phyloP scores from a whole-genome alignment of 2,113 vertebrate species.

The Tragelaphus scriptus region DNA sequence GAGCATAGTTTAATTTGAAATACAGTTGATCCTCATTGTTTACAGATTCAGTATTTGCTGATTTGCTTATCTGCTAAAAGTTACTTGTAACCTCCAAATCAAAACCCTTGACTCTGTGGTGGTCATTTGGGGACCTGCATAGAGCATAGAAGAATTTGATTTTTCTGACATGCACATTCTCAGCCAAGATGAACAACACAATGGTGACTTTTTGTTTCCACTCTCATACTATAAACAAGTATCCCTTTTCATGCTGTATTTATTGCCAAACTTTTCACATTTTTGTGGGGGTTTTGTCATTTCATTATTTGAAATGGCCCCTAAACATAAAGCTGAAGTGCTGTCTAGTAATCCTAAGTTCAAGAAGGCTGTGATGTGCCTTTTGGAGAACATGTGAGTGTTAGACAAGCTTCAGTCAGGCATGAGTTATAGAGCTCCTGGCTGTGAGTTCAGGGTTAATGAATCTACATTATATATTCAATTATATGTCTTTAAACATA shows the following conservation, averaged over 20 bases:
- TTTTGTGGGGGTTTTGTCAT: not conserved
- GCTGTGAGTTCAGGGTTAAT: not conserved
- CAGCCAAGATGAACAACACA: not conserved
- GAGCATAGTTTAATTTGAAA: conserved; percentile 9
- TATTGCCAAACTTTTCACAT: not conserved
- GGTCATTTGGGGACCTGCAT: not conserved
- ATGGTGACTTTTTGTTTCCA: not conserved
- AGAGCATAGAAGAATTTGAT: not conserved
- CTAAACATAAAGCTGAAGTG: not conserved
- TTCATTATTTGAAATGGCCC: not conserved
- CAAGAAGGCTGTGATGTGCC: not conserved
- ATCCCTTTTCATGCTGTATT: not conserved
- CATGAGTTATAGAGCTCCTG: not conserved
- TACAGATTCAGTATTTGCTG: not conserved
- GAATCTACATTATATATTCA: not conserved
- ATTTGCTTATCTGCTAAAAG: not conserved
- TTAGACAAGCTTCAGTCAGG: not conserved
- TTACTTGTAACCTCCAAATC: not conserved
- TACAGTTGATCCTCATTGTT: not conserved
- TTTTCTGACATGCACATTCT: not conserved
- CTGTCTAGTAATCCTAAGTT: not conserved
- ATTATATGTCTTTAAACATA: not conserved
- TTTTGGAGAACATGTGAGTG: not conserved
- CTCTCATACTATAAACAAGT: not conserved
- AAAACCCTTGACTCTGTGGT: not conserved